Base-by-base conservation (phyloP, 2,888 invertebrate species). In the Rambutsinella grinnellia region DNA sequence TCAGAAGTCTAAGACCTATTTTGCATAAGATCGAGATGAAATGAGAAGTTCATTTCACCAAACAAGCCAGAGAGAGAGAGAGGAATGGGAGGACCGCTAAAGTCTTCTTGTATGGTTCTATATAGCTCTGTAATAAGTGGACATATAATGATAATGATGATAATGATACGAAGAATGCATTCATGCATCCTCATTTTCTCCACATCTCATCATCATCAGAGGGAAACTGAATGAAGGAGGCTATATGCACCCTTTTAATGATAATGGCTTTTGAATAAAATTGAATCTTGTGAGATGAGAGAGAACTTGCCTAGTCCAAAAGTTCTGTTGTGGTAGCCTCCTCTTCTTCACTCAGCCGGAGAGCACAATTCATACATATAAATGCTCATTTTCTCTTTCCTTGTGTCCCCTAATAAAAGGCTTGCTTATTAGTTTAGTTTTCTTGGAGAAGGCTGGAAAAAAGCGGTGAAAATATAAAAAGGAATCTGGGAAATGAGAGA, bases 201-300 rank as follows among this genome's bases (percentile, higher is more conserved):
- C 76, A 69, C 69, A 65, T 69, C 76, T 69, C 76, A 76, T 76
- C 68, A 68, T 75, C 76, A 65, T 68, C 58, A 47, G 47, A 63
- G 26, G 26, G n/a, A 21, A 56, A 56, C 6, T 26, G 69, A 75
- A 62, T 57, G 62, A 76, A 69, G 76, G 65, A 76, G 69, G 53
- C 68, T 76, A 23, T 56, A 74, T 69, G 76, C 76, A 69, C 76
- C 76, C 76, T 76, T 76, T 76, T 76, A 76, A 76, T 76, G 76
- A 76, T 76, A 76, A 76, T 76, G 69, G 76, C 76, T 76, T 76
- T 76, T 76, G 76, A 76, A 76, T 76, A 76, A 76, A 76, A 76
- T 76, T 76, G 76, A 76, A 76, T 76, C 76, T 69, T 76, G 53
- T 61, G 72, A 74, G 61, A 15, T 46, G 27, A 1, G 17, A 67